A percentile compares a stretch with the other conserved stretches of the same genome.
These are phyloP conservation scores for Turnix velox DNA, from an alignment of 2,113 vertebrate species.

Conservation along the genomic window DNA sequence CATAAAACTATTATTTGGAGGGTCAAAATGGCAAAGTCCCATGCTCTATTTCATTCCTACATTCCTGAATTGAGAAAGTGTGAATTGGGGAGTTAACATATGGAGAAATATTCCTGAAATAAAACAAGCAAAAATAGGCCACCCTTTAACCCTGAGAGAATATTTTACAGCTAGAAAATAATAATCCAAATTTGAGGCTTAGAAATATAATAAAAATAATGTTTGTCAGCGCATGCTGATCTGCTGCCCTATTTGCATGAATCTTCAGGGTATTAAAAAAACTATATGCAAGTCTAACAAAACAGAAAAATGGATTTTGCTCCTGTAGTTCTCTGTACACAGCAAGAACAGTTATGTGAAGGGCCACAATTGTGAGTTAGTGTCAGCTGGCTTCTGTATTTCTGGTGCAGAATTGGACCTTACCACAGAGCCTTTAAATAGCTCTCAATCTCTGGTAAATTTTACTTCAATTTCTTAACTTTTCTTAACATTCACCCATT, in stretches of 20 bases:
- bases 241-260: background rate
- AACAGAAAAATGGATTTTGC: background rate
- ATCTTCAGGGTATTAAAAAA: background rate
- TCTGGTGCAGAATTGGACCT: background rate
- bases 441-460: background rate
- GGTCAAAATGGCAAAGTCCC: background rate
- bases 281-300: background rate
- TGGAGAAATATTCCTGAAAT: background rate
- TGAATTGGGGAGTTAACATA: background rate
- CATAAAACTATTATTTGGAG: background rate
- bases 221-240: background rate
- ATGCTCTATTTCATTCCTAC: background rate
- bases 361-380: background rate
- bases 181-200: background rate
- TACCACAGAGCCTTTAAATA: background rate
- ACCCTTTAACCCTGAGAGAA: background rate
- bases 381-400: background rate
- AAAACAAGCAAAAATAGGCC: background rate
- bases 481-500: background rate
- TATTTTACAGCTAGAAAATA: background rate
- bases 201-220: background rate
- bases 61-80: background rate
- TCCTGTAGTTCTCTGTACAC: background rate
- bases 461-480: background rate
- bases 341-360: background rate